Evolutionary conservation across 2,113 vertebrate genomes (phyloP).

Genomic region (Thamnaconus septentrionalis): DNA sequence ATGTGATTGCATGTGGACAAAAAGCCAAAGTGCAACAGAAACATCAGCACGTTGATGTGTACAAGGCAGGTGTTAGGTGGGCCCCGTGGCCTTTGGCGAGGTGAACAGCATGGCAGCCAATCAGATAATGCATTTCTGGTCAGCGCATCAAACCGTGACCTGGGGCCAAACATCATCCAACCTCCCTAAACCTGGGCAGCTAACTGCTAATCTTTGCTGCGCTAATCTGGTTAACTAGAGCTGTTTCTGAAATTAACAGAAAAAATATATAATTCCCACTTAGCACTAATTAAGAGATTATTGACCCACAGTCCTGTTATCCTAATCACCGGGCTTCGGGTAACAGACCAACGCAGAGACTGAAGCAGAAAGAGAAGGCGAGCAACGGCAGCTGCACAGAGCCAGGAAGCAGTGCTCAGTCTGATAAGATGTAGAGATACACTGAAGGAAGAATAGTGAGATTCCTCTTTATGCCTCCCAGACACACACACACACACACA

Average conservation of each 20-base stretch:
- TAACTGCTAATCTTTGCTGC: conserved; percentile 46
- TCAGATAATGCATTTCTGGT: conserved; percentile 20
- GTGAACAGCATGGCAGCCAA: conserved; percentile 30
- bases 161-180: conserved; percentile 10
- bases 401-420: too few relatives aligned
- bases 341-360: background rate
- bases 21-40: too few relatives aligned
- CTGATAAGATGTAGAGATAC: conserved; percentile 47
- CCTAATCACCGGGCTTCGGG: conserved; percentile 33
- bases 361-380: background rate
- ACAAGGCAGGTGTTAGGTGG: too few relatives aligned
- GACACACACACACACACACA: conserved; percentile 16
- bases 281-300: conserved; percentile 74
- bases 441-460: conserved; percentile 33
- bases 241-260: conserved; percentile 61
- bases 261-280: conserved; percentile 69
- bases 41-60: conserved; percentile 5
- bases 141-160: conserved; percentile 12
- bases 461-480: conserved; percentile 36
- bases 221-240: conserved; percentile 71
- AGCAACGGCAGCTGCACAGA: background rate
- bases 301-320: conserved; percentile 65
- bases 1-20: too few relatives aligned
- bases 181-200: conserved; percentile 20
- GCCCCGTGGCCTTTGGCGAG: too few relatives aligned